Evolutionary conservation across 2,888 invertebrate genomes (phyloP), one percentile per base, ranked within the genome.

Genomic region (Orthonevra nobilis): DNA sequence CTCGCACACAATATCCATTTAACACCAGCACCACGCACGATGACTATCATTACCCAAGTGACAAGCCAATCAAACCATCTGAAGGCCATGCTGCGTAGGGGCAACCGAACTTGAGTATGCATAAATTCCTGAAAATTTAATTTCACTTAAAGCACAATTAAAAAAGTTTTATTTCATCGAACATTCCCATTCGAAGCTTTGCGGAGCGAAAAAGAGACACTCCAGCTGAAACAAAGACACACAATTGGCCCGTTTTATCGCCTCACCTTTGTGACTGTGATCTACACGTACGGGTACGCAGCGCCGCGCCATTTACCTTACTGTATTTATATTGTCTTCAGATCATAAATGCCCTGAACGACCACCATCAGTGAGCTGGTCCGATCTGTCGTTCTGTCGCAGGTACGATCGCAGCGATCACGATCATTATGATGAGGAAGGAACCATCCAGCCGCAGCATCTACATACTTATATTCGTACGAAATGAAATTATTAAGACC

Each of bases 401-500:
- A 10, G 9, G 9, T 10, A 30, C 46, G 36, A 20, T 15, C 20
- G 14, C 2, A 36, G 28, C 23, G 10, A 3, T 46, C 56, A 63
- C 58, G 42, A 34, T 40, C 58, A 32, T 34, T 30, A 20, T 56
- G 20, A 40, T 36, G 54, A 52, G 19, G 38, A 46, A 34, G n/a
- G n/a, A n/a, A n/a, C n/a, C n/a, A n/a, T 28, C 12, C 40, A 26
- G 17, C n/a, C n/a, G n/a, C 40, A 23, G 32, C 38, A 68, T 58
- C 70, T 36, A 54, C n/a, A n/a, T n/a, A n/a, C n/a, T n/a, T n/a
- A n/a, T n/a, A n/a, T n/a, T n/a, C n/a, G n/a, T n/a, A n/a, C 72
- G 44, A 79, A 79, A 79, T 79, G 79, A 73, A 79, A 79, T 79
- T 79, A 79, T 79, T 79, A 73, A 73, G 66, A 54, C 58, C 26